Percentiles rank a stretch among this genome's conserved stretches.
These are phyloP conservation scores for Rhinoraja longicauda DNA, from an alignment of 2,797 vertebrate species.

Conservation along the genomic window DNA sequence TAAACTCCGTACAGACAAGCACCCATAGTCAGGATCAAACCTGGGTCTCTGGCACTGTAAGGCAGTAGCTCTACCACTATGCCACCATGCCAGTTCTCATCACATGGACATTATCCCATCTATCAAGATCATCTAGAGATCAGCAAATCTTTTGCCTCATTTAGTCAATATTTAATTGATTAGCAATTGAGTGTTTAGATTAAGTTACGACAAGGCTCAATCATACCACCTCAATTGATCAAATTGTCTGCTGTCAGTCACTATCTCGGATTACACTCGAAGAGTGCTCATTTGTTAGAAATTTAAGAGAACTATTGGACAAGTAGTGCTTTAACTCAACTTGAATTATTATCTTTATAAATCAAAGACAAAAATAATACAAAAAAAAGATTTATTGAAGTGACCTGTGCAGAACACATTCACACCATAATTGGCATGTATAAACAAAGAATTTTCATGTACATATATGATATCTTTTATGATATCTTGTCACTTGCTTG, in stretches of 20 bases:
- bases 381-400: neutral
- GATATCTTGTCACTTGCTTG: neutral
- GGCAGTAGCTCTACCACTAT: no score
- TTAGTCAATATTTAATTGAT: neutral
- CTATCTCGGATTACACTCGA: neutral
- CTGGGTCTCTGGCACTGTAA: no score
- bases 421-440: neutral
- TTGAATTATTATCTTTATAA: neutral
- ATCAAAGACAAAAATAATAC: neutral
- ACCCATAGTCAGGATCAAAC: no score
- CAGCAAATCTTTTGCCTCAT: neutral
- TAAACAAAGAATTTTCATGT: neutral
- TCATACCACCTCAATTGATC: neutral
- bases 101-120: no score
- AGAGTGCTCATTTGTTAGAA: neutral
- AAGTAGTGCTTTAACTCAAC: neutral
- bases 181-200: neutral
- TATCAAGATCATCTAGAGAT: neutral
- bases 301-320: neutral
- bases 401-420: neutral
- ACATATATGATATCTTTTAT: neutral
- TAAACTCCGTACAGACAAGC: no score
- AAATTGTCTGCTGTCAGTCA: neutral
- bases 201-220: neutral
- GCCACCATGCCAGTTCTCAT: no score